Evolutionary conservation across 1,140 invertebrate genomes (phyloP).

Genomic region (Lethrus apterus): DNA sequence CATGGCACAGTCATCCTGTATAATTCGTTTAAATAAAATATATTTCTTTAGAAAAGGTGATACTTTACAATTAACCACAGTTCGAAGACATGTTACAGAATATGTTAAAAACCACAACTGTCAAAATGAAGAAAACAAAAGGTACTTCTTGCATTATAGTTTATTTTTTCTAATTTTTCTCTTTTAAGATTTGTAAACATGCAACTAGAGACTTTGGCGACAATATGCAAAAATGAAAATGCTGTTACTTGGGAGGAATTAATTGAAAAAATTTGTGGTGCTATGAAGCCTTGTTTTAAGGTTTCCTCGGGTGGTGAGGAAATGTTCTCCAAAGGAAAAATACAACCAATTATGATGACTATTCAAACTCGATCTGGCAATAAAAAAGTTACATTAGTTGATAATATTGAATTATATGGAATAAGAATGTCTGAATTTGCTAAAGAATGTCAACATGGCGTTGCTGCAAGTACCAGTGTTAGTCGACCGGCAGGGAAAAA

Average conservation of each 20-base stretch:
- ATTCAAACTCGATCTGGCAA: slow-evolving; percentile 73
- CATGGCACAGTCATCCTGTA: too few relatives aligned
- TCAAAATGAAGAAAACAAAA: slow-evolving; percentile 44
- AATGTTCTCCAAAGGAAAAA: slow-evolving; percentile 61
- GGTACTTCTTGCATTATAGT: slow-evolving; percentile 19
- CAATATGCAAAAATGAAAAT: slow-evolving; percentile 40
- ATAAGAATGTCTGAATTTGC: slow-evolving; percentile 73
- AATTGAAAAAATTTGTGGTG: slow-evolving; percentile 56
- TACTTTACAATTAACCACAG: slow-evolving; percentile 55
- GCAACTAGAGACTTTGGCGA: slow-evolving; percentile 44
- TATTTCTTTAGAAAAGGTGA: slow-evolving; percentile 64
- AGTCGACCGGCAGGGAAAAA: slow-evolving; percentile 67
- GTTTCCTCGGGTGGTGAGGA: slow-evolving; percentile 53
- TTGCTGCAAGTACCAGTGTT: slow-evolving; percentile 78
- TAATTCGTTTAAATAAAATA: neutral
- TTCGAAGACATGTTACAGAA: slow-evolving; percentile 63
- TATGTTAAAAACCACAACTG: slow-evolving; percentile 70
- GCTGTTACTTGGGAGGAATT: slow-evolving; percentile 64
- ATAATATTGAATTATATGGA: slow-evolving; percentile 79
- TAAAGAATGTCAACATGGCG: slow-evolving; percentile 72
- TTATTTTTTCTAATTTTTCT: slow-evolving; percentile 18
- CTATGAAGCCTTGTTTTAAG: slow-evolving; percentile 71
- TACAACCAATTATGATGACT: slow-evolving; percentile 71
- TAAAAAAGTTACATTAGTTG: slow-evolving; percentile 86
- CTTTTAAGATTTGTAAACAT: slow-evolving; percentile 41